Evolutionary conservation across 2,113 vertebrate genomes (phyloP).

Genomic region (Mus spicilegus): DNA sequence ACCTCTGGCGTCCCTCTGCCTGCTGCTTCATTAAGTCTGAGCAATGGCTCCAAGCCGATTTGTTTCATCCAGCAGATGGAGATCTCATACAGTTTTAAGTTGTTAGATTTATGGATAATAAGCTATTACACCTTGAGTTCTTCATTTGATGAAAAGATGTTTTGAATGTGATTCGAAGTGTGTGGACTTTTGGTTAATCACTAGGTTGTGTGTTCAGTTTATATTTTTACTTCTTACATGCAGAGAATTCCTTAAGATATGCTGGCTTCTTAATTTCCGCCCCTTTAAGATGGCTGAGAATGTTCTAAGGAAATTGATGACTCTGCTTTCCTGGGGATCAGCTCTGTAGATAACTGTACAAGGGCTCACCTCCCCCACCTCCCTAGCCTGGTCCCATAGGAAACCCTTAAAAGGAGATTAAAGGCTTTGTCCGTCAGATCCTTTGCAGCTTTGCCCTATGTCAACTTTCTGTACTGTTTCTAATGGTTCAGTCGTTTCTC

Average conservation of each 20-base stretch:
- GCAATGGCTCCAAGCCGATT: not conserved
- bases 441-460: not conserved
- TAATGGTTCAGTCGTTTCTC: too few species aligned
- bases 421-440: not conserved
- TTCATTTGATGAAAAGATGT: not conserved
- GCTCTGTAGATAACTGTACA: conserved; percentile 16
- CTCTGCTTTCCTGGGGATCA: conserved; percentile 69
- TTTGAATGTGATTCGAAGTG: conserved; percentile 11
- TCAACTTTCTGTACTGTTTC: not conserved
- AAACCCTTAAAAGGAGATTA: conserved; percentile 10
- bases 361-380: not conserved
- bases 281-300: conserved; percentile 71
- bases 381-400: not conserved
- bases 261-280: conserved; percentile 32
- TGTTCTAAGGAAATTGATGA: conserved; percentile 74
- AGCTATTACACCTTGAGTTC: not conserved
- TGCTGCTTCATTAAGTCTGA: not conserved
- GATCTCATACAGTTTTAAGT: not conserved
- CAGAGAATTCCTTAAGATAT: not conserved
- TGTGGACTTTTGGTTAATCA: conserved; percentile 21
- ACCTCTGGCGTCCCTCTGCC: not conserved
- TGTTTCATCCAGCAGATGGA: not conserved
- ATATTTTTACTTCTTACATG: conserved; percentile 8
- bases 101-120: conserved; percentile 6
- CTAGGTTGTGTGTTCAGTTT: conserved; percentile 15